phyloP scores from a whole-genome alignment of 2,113 vertebrate genomes.

The Fukomys damarensis region DNA sequence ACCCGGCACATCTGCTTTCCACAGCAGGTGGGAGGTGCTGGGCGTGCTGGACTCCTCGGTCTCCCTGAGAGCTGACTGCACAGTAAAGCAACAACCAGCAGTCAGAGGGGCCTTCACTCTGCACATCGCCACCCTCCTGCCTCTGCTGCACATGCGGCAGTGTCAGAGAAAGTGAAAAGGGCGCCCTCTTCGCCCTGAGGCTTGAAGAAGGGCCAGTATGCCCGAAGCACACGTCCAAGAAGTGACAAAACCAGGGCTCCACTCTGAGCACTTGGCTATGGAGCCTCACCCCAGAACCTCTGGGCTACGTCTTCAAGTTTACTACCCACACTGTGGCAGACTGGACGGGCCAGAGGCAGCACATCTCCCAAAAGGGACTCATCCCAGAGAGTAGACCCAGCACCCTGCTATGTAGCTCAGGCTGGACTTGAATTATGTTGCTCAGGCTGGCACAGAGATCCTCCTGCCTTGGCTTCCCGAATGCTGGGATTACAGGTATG shows the following conservation, averaged over 20 bases:
- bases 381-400: background rate
- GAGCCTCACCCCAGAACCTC: background rate
- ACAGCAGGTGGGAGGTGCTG: background rate
- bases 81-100: background rate
- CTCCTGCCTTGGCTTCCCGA: background rate
- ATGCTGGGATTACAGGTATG: background rate
- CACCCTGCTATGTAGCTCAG: background rate
- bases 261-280: background rate
- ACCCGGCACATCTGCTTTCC: background rate
- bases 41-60: background rate
- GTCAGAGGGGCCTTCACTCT: background rate
- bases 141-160: fast-evolving
- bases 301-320: background rate
- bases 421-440: background rate
- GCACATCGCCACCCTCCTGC: background rate
- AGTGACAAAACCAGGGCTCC: background rate
- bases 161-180: background rate
- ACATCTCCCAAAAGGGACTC: background rate
- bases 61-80: background rate
- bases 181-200: background rate
- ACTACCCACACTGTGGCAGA: background rate
- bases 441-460: background rate
- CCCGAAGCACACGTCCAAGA: background rate
- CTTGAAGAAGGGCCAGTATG: background rate
- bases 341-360: background rate